phyloP scores from a whole-genome alignment of 2,888 invertebrate species.

The Aphodius sticticus region DNA sequence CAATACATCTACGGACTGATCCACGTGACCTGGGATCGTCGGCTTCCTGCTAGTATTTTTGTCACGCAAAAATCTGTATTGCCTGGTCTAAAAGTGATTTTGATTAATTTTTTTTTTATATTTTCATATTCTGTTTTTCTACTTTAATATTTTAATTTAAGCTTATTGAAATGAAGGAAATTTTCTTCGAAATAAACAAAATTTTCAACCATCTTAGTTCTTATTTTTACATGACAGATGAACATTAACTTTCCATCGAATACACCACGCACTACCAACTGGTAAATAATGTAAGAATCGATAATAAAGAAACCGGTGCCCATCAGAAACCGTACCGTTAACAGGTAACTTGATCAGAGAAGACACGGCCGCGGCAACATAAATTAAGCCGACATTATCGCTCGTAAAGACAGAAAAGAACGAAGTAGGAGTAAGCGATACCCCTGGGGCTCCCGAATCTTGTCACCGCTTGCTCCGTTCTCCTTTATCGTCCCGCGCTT shows the following conservation, averaged over 20 bases:
- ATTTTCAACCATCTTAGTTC: neutral
- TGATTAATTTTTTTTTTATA: too few relatives aligned
- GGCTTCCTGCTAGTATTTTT: too few relatives aligned
- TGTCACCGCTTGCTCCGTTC: neutral
- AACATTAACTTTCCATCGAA: neutral
- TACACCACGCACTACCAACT: neutral
- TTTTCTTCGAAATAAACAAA: too few relatives aligned
- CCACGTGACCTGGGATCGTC: too few relatives aligned
- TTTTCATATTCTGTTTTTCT: too few relatives aligned
- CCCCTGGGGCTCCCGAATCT: slow-evolving; percentile 4
- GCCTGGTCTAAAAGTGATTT: too few relatives aligned
- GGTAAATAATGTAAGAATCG: neutral
- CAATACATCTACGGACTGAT: too few relatives aligned
- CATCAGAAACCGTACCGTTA: neutral
- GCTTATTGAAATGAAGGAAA: too few relatives aligned
- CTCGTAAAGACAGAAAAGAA: neutral
- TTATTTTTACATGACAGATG: neutral
- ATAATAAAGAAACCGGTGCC: neutral
- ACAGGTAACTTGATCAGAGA: neutral
- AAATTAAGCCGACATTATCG: neutral
- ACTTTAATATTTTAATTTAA: too few relatives aligned
- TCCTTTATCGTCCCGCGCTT: neutral
- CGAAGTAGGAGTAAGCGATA: neutral
- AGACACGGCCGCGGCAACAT: neutral
- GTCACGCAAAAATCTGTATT: too few relatives aligned